Evolutionary conservation across 2,797 vertebrate species (phyloP), one percentile per base, ranked within the genome.

Genomic region (Sternotherus odoratus): DNA sequence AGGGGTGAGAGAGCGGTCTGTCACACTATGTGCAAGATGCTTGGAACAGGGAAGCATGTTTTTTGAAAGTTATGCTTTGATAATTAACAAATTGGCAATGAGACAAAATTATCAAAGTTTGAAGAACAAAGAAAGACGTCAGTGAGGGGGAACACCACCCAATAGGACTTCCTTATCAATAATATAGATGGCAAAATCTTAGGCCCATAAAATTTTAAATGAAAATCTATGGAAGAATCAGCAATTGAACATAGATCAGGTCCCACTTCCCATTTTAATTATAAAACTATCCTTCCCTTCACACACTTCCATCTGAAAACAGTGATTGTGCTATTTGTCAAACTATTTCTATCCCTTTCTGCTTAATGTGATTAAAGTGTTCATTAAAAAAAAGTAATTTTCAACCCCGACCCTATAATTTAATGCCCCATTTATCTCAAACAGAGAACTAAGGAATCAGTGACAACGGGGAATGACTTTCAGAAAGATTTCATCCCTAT

Each of bases 131-230:
- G 0, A 0, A 43, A 79, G 80, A 84, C 39, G 50, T 46, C 23
- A 93, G 6, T 1, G 9, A 19, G 16, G 23, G 5, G 10, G 3
- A 28, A 79, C 0, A 5, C 13, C 5, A 75, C 13, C 66, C 36
- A 17, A 4, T 6, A 2, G 6, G 17, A 48, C 3, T 23, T 49
- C 24, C 43, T 39, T 36, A 26, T 54, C 3, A 50, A 48, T 13
- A 50, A n/a, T 50, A 10, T 72, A 80, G 15, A 3, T 26, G 23
- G 39, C 24, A 43, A 74, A 66, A 66, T 36, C 77, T 33, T 2
- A 8, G 60, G 60, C 60, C 53, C 19, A 79, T 13, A 24, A 77
- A 48, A 28, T 5, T 16, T 57, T 4, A 43, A 11, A n/a, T 39
- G 77, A 83, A 49, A 85, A 5, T 50, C 74, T 33, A 12, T 74